phyloP scores from a whole-genome alignment of 2,797 vertebrate genomes.

The Pipistrellus nathusii region DNA sequence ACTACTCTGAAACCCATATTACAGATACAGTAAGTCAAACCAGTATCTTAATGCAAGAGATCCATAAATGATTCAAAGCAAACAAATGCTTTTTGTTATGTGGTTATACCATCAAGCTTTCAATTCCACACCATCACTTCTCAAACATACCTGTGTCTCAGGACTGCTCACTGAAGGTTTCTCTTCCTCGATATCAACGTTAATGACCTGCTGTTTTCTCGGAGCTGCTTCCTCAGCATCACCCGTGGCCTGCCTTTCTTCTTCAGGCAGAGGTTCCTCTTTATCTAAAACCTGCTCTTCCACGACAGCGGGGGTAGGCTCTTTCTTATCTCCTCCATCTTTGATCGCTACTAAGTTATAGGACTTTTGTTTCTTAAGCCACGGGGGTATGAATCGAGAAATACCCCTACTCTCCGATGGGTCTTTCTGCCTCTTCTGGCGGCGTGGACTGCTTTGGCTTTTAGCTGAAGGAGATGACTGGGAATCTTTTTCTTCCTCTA shows the following conservation, averaged over 20 bases:
- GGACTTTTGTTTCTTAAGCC: slow-evolving; percentile 98
- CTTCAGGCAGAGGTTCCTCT: slow-evolving; percentile 78
- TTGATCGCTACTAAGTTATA: slow-evolving; percentile 90
- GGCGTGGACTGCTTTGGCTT: slow-evolving; percentile 84
- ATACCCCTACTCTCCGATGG: slow-evolving; percentile 91
- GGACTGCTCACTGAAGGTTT: slow-evolving; percentile 87
- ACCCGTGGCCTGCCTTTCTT: slow-evolving; percentile 85
- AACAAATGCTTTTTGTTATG: background rate
- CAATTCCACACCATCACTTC: background rate
- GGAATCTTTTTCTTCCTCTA: slow-evolving; percentile 80
- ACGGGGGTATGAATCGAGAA: slow-evolving; percentile 96
- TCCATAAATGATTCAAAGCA: background rate
- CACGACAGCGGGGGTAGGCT: slow-evolving; percentile 69
- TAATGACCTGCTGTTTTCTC: slow-evolving; percentile 77
- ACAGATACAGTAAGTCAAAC: background rate
- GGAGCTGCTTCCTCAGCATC: slow-evolving; percentile 84
- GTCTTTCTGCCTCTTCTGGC: slow-evolving; percentile 89
- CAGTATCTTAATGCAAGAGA: background rate
- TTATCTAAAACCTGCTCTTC: slow-evolving; percentile 86
- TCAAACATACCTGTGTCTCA: slow-evolving; percentile 90
- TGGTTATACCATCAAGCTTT: background rate
- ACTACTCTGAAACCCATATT: background rate
- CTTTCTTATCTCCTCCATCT: slow-evolving; percentile 88
- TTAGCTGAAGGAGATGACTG: slow-evolving; percentile 71
- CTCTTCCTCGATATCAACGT: slow-evolving; percentile 85